A percentile compares a stretch with the other conserved stretches of the same genome.
Conservation (phyloP, 1,140 invertebrate genomes). For the Drosophila sp. region DNA sequence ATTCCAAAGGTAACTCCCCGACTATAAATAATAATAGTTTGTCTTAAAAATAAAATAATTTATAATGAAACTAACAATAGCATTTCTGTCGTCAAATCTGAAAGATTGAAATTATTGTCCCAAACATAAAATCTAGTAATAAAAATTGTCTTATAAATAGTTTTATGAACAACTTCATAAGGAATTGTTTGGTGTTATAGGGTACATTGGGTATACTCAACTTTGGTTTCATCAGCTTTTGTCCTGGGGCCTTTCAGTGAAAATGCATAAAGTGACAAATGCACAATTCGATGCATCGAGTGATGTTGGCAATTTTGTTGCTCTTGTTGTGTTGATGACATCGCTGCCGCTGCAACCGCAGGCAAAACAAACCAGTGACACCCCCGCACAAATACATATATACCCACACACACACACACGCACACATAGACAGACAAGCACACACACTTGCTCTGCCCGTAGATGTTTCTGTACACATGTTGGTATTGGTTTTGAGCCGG, state of each 20-base stretch:
- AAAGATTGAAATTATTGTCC: too few relatives aligned
- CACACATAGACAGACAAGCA: constrained; percentile 7
- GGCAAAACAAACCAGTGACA: constrained; percentile 66
- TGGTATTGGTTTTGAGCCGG: constrained; percentile 35
- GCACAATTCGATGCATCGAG: constrained; percentile 35
- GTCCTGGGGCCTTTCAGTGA: neutral
- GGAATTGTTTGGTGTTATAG: too few relatives aligned
- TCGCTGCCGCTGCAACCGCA: constrained; percentile 56
- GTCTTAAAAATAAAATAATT: too few relatives aligned
- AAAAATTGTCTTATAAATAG: too few relatives aligned
- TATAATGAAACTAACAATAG: too few relatives aligned
- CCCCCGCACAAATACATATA: constrained; percentile 10
- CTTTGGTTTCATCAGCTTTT: neutral
- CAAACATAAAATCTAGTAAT: too few relatives aligned
- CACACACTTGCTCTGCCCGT: neutral
- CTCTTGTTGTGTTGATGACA: constrained; percentile 39
- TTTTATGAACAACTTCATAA: neutral
- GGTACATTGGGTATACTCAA: neutral
- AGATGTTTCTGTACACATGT: constrained; percentile 23
- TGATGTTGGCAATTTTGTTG: constrained; percentile 41
- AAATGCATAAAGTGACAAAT: constrained; percentile 10
- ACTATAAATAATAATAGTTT: too few relatives aligned
- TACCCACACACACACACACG: neutral
- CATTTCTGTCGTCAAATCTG: too few relatives aligned
- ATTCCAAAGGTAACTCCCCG: too few relatives aligned